Conservation (phyloP, 2,888 invertebrate genomes). For the Heliconius ismenius region DNA sequence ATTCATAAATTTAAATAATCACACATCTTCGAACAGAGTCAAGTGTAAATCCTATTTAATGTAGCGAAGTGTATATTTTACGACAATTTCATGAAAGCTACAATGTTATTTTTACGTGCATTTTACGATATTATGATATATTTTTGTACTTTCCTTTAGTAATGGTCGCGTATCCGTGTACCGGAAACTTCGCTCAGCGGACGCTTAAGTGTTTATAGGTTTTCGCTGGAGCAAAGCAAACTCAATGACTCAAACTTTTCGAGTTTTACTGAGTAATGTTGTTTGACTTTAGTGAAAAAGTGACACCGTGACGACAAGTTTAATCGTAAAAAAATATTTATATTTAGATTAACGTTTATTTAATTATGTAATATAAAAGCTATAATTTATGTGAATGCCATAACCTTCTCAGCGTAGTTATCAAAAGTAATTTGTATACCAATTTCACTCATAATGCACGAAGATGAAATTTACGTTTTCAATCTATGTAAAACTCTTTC, state of each 20-base stretch:
- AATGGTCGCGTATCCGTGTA: constrained; percentile 14
- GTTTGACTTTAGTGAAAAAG: neutral
- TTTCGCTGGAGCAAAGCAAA: constrained; percentile 5
- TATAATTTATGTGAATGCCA: neutral
- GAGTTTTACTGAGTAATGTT: neutral
- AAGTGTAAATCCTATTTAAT: neutral
- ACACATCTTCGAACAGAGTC: neutral
- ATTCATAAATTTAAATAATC: neutral
- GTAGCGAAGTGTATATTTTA: neutral
- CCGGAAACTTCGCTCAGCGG: constrained; percentile 27
- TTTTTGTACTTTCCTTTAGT: constrained; percentile 7
- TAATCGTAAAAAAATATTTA: neutral
- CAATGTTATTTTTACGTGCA: neutral
- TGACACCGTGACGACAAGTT: neutral
- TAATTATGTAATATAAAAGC: neutral
- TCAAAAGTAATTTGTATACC: neutral
- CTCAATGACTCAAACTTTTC: constrained; percentile 4
- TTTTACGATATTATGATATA: constrained; percentile 7
- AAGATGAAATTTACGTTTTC: neutral
- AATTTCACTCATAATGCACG: neutral
- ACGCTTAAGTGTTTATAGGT: constrained; percentile 21
- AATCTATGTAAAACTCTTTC: too few species aligned
- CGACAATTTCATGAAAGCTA: neutral
- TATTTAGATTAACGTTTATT: neutral
- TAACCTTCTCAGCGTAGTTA: too few species aligned